Base-by-base conservation (phyloP, 2,113 vertebrate species). In the Paralichthys olivaceus region DNA sequence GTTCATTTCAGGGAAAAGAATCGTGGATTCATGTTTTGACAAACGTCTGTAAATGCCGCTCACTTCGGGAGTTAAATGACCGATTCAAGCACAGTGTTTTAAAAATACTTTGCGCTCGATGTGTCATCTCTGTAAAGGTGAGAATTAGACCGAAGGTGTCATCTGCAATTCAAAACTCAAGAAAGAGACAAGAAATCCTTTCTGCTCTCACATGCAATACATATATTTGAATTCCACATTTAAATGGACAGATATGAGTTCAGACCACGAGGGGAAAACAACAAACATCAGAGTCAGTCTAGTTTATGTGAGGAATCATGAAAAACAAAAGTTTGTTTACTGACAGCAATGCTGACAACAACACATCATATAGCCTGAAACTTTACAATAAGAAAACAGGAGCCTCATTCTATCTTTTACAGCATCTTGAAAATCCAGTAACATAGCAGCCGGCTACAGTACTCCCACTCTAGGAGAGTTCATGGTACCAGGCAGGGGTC, bases 91-190 rank as follows among this genome's bases (percentile, higher is more conserved):
- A 80, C 3, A 4, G 64, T 82, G 67, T 77, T 68, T 75, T 55
- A 8, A 26, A 79, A 80, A 70, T 77, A 57, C 20, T 34, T 29
- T 71, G 34, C 51, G 54, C 69, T 79, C 49, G 57, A 9, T 67
- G 83, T 80, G 60, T 77, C 80, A 72, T 84, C 43, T 29, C 20
- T 47, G 15, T 22, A 74, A 72, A 66, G 40, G 71, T 81, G 74
- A 66, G 60, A 87, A 72, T 55, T 14, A 61, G 58, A 51, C 40
- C 23, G 69, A 69, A 55, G 55, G 53, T 15, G 68, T 73, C 32
- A 74, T 77, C 75, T 58, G 43, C 28, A 56, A 45, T 55, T 20
- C 5, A 47, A 72, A 47, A 75, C 25, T 5, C 32, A 43, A 40
- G 13, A 40, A 61, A 72, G 3, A 45, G 26, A 3, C 3, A n/a